A percentile compares a stretch with the other conserved stretches of the same genome.
phyloP scores from a whole-genome alignment of 2,888 invertebrate genomes.

The Acanthoscelides obtectus region DNA sequence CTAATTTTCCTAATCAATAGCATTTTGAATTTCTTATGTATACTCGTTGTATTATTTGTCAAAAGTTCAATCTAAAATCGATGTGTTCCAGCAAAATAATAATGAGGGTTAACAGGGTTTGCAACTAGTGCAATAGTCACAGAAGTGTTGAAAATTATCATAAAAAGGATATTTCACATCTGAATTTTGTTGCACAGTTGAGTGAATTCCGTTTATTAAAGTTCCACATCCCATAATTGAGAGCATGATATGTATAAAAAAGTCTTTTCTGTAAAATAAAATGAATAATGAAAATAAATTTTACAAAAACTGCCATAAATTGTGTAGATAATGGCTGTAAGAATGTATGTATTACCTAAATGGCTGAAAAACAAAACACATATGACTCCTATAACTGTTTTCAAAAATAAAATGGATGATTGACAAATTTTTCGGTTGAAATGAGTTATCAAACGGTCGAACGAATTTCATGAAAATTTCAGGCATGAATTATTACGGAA shows the following conservation, averaged over 20 bases:
- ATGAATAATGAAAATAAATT: background rate
- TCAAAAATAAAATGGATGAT: no score
- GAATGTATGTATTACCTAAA: no score
- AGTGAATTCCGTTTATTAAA: no score
- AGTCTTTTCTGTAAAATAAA: background rate
- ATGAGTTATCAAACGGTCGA: no score
- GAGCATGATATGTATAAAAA: background rate
- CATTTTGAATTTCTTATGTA: no score
- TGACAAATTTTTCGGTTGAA: no score
- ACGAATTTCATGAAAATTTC: background rate
- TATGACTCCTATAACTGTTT: no score
- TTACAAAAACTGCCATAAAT: background rate
- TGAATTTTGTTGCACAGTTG: background rate
- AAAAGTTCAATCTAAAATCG: background rate
- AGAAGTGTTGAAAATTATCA: conserved; percentile 5
- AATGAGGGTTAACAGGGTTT: conserved; percentile 9
- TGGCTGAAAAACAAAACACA: no score
- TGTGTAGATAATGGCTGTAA: no score
- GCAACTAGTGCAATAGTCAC: conserved; percentile 21
- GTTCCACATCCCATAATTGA: background rate
- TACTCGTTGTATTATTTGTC: background rate
- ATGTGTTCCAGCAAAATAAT: background rate
- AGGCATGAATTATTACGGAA: background rate
- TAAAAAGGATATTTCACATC: conserved; percentile 23
- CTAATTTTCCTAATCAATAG: no score